phyloP scores from a whole-genome alignment of 2,797 vertebrate genomes.

The Hirundo rustica region DNA sequence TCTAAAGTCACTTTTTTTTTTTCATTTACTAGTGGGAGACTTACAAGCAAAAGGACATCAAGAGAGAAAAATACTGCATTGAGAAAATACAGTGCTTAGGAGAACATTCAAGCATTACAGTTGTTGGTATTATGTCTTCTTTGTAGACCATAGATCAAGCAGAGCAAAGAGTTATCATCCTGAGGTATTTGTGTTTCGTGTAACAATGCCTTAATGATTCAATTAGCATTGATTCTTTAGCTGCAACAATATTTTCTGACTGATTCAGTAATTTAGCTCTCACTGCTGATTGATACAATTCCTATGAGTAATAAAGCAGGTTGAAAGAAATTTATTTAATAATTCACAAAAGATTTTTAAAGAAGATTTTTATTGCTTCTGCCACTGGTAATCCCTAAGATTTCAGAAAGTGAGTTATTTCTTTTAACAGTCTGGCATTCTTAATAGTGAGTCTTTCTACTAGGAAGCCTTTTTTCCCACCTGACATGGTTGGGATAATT shows the following conservation, averaged over 20 bases:
- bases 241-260: slow-evolving; percentile 73
- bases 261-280: slow-evolving; percentile 72
- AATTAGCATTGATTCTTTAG: slow-evolving; percentile 76
- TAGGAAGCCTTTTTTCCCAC: background rate
- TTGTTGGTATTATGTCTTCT: background rate
- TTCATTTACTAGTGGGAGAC: background rate
- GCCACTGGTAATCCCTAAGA: slow-evolving; percentile 23
- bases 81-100: background rate
- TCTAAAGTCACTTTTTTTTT: background rate
- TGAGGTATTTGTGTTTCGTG: slow-evolving; percentile 56
- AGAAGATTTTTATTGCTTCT: slow-evolving; percentile 54
- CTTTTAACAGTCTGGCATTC: slow-evolving; percentile 6
- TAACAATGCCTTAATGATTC: slow-evolving; percentile 74
- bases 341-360: slow-evolving; percentile 61
- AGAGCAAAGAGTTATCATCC: slow-evolving; percentile 32
- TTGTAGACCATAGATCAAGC: slow-evolving; percentile 28
- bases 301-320: slow-evolving; percentile 68
- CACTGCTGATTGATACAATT: slow-evolving; percentile 72
- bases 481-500: background rate
- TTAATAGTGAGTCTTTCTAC: background rate
- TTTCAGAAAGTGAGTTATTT: background rate
- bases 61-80: background rate
- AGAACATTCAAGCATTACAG: background rate
- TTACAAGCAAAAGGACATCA: background rate
- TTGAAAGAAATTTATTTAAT: slow-evolving; percentile 65